Conservation (phyloP, 2,888 invertebrate species). For the Pimpla rufipes region DNA sequence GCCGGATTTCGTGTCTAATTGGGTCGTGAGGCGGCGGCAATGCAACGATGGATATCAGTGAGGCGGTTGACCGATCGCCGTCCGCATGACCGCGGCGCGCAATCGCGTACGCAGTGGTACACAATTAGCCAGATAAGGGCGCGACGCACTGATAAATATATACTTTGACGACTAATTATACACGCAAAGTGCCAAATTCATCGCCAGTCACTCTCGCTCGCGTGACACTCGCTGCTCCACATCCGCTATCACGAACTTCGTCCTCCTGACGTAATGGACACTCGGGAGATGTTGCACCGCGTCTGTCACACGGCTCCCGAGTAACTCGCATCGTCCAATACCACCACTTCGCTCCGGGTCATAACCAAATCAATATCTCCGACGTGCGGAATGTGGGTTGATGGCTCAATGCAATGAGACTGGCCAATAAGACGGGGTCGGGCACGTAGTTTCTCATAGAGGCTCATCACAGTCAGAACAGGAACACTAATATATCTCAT, state of each 20-base stretch:
- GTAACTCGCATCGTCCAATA: conserved; percentile 63
- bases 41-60: conserved; percentile 49
- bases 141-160: conserved; percentile 60
- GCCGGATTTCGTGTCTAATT: conserved; percentile 47
- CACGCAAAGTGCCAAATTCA: conserved; percentile 43
- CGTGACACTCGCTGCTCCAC: conserved; percentile 17
- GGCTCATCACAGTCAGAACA: too few relatives aligned
- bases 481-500: too few relatives aligned
- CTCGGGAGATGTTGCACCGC: conserved; percentile 53
- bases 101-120: conserved; percentile 21
- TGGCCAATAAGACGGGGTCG: too few relatives aligned
- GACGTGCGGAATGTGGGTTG: conserved; percentile 60
- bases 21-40: conserved; percentile 28
- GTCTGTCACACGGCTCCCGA: conserved; percentile 49
- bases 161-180: conserved; percentile 67
- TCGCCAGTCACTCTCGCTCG: conserved; percentile 37
- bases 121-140: conserved; percentile 58
- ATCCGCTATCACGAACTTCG: conserved; percentile 53
- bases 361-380: conserved; percentile 63
- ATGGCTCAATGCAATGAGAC: conserved; percentile 57
- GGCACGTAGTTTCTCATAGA: too few relatives aligned
- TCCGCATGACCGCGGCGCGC: conserved; percentile 22
- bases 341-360: conserved; percentile 43
- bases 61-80: conserved; percentile 36
- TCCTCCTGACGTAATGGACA: conserved; percentile 50